Evolutionary conservation across 2,888 invertebrate species (phyloP), one percentile per base, ranked within the genome.

Genomic region (Anoncus sp.): DNA sequence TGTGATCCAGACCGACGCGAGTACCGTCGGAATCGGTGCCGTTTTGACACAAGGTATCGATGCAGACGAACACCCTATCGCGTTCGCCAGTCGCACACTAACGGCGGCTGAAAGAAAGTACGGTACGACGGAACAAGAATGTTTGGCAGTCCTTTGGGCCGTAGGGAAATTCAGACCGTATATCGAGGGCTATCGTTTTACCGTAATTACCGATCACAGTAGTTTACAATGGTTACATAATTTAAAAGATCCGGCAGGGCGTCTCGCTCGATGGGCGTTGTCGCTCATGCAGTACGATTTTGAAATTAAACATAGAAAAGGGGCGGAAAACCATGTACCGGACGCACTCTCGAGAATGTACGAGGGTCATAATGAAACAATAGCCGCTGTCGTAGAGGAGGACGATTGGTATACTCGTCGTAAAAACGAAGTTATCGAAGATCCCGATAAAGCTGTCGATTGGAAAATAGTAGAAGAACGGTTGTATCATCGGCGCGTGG

Each of bases 221-320:
- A n/a, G n/a, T n/a, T n/a, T n/a, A 87, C 84, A 0, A 85, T 87
- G 84, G 86, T 57, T 86, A 1, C 70, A 75, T 5, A 79, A 74
- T 14, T 35, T 83, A 4, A 82, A 85, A 7, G 73, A 83, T 31
- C 85, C 85, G 0, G 57, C 59, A 51, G 83, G 78, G 0, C 35
- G 75, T 3, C 22, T 75, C 1, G 78, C 74, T 1, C 40, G 78
- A 9, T 80, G 80, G 82, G 7, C 73, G n/a, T 2, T 80, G 16
- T 53, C 75, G 12, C 43, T 80, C 0, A 67, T 69, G 49, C 69
- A 78, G 0, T 80, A 66, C 57, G 59, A 78, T n/a, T 77, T 67
- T n/a, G 72, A 69, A 0, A 47, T 81, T 1, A 9, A 9, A 1
- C 78, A 75, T 12, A 63, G 69, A 0, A 35, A 35, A 3, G 73